Evolutionary conservation across 2,797 vertebrate species (phyloP), one percentile per base, ranked within the genome.

Genomic region (Kryptolebias ocellatus): DNA sequence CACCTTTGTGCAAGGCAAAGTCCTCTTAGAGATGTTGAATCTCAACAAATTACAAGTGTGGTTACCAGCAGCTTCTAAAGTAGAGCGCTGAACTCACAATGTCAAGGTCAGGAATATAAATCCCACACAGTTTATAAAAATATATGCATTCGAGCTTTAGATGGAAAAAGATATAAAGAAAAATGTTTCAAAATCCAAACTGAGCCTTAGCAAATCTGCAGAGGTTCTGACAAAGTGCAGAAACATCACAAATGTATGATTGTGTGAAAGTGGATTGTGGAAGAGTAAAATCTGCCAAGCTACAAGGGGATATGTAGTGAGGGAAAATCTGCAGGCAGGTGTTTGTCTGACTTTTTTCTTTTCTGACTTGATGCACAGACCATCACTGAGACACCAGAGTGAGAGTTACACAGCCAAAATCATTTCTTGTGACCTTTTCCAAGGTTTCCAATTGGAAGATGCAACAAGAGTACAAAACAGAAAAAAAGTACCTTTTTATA

Each of bases 1-100:
- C 78, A 78, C 72, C 73, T 89, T 78, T 75, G 65, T 56, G 12
- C 46, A 52, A 31, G 28, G 44, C 74, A 75, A 70, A 66, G 61
- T 12, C 34, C 64, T 64, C 70, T 82, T 71, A 71, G 37, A 70
- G 39, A 79, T 52, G 31, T 60, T 4, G 50, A 37, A 45, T 8
- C 64, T 76, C 53, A 49, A 63, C 54, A 60, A 54, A 68, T 67
- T 56, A 70, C 59, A 60, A 68, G 62, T 60, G 67, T 45, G 64
- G 50, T 54, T 68, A 52, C 20, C 4, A 39, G 34, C 8, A 51
- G 65, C 45, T 60, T 31, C 18, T 0, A 15, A 53, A 54, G 20
- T 57, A 53, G n/a, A 63, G 27, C 16, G 1, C 2, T 17, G 67
- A 47, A 50, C 56, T 66, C 58, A 67, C 72, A 64, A 37, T 7